Base-by-base conservation (phyloP, 2,113 vertebrate species). In the Saguinus midas region DNA sequence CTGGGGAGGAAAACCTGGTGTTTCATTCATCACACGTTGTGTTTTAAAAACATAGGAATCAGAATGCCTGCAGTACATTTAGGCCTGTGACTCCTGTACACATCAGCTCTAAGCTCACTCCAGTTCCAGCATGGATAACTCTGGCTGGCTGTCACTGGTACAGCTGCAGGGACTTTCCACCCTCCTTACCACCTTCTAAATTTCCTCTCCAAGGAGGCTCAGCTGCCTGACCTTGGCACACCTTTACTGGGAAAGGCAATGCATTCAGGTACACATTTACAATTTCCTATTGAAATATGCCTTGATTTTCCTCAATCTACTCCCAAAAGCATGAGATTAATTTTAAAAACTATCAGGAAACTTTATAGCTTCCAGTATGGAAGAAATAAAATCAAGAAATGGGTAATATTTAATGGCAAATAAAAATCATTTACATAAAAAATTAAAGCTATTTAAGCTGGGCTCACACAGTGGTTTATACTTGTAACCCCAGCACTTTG, bases 371-470 rank as follows among this genome's bases (percentile, higher is more conserved):
- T 66, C 58, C n/a, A 79, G 68, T 35, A 73, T 5, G 5, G 58
- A 95, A 95, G 90, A 93, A 92, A 87, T 76, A 55, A 83, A 68
- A 82, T 11, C 57, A 48, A 87, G 37, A 95, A 87, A 96, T 32
- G 35, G 29, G 20, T 8, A 85, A 55, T 52, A 76, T 70, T 82
- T 55, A 84, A 83, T 37, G 43, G 25, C 70, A 96, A 92, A 66
- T 18, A 70, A 16, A 81, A 93, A 90, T 84, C 55, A 57, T 37
- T 70, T 82, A 78, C 17, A 66, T 87, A 32, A 52, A 87, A 81
- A 57, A 57, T 17, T 17, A 75, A 21, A 40, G 43, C 27, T 72
- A 72, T 72, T 37, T 18, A 50, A 27, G 61, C 27, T 5, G 6
- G 27, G 61, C 61, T 29, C 29, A 64, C 61, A 64, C 29, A 29